Evolutionary conservation across 2,113 vertebrate genomes (phyloP).

Genomic region (Melanostigma gelatinosum): DNA sequence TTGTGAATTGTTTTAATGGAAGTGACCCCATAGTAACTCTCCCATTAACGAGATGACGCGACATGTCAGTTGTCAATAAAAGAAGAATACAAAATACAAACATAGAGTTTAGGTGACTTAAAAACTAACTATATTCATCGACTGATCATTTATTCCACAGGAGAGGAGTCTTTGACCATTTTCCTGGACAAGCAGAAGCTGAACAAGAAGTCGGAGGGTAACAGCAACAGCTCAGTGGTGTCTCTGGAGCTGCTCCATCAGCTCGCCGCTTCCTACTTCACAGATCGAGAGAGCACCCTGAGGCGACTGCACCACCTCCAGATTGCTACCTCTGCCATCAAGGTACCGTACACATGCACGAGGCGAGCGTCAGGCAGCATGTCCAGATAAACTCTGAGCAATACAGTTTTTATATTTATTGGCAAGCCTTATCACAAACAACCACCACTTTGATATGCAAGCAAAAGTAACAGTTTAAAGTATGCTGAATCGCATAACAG

Average conservation of each 20-base stretch:
- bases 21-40: background rate
- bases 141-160: slow-evolving; percentile 72
- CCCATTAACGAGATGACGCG: background rate
- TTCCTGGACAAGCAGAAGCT: slow-evolving; percentile 98
- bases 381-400: background rate
- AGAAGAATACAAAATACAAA: background rate
- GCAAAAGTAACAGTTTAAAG: background rate
- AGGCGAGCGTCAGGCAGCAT: background rate
- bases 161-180: slow-evolving; percentile 97
- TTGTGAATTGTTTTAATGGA: background rate
- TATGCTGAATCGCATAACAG: background rate
- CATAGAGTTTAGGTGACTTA: background rate
- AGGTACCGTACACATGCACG: slow-evolving; percentile 81
- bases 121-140: background rate
- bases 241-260: slow-evolving; percentile 96
- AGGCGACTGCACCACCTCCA: slow-evolving; percentile 96
- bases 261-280: slow-evolving; percentile 98
- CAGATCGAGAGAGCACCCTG: slow-evolving; percentile 94
- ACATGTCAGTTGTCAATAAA: background rate
- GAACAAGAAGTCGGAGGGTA: slow-evolving; percentile 88
- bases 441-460: background rate
- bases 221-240: slow-evolving; percentile 89
- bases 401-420: background rate
- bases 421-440: background rate
- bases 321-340: slow-evolving; percentile 96